Evolutionary conservation across 2,797 vertebrate genomes (phyloP), one percentile per base, ranked within the genome.

Genomic region (Hirundo rustica): DNA sequence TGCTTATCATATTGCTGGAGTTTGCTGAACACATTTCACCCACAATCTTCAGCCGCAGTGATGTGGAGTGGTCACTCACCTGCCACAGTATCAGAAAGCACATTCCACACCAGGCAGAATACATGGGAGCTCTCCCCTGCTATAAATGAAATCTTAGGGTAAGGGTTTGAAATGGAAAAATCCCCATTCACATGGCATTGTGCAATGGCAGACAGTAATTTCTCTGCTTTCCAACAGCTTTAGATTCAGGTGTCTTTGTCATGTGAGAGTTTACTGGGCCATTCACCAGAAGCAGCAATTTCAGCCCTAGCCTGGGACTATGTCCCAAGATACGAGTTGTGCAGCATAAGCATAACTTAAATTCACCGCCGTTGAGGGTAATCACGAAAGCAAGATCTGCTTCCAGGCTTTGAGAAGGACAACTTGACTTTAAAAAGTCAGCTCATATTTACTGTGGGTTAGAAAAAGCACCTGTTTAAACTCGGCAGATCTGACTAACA

Each of bases 391-490:
- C 0, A 1, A 93, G 68, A 78, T 71, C 84, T 61, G 29, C 36
- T 87, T 75, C 68, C 68, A 54, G 80, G 47, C 80, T 74, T 38
- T 66, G 42, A 91, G 91, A 50, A 61, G 90, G 87, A 92, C 95
- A 88, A 45, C 42, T 91, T 95, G 93, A 96, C 96, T 96, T 95
- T 77, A 70, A 84, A 93, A 96, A 91, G 74, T 72, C 80, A 80
- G 75, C 61, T 95, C 51, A 1, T 92, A 81, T 95, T 95, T 97
- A 75, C 85, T 5, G 15, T 87, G 61, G 53, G 47, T 87, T 94
- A 89, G 77, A 95, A 92, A 85, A 75, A 89, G 48, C 96, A 96
- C 91, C 95, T 96, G 96, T 95, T 95, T 84, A 96, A 97, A 96
- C 93, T 89, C 16, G 18, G 92, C 67, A 82, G 83, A 58, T 79